A percentile compares a stretch with the other conserved stretches of the same genome.
phyloP scores from a whole-genome alignment of 2,797 vertebrate species.

The Harpagifer antarcticus region DNA sequence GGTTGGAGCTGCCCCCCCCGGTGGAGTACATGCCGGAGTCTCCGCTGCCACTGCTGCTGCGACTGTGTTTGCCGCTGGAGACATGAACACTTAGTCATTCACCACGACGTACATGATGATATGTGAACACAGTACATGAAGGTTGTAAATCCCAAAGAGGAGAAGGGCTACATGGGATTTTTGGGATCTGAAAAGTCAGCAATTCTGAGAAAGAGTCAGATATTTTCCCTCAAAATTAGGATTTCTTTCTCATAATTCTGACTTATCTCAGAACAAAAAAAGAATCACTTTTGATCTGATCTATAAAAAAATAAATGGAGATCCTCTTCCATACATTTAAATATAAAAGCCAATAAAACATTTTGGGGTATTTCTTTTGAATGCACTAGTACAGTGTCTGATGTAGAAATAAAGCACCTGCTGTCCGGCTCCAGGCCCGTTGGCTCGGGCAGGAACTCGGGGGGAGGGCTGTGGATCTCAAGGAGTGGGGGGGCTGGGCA shows the following conservation, averaged over 20 bases:
- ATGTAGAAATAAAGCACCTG: slow-evolving; percentile 38
- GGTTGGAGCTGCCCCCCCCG: slow-evolving; percentile 60
- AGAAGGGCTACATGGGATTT: too few relatives aligned
- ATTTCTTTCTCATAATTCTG: too few relatives aligned
- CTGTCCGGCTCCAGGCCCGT: slow-evolving; percentile 36
- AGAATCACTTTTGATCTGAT: too few relatives aligned
- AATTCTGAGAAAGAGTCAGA: too few relatives aligned
- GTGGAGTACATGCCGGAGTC: slow-evolving; percentile 82
- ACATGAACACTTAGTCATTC: neutral
- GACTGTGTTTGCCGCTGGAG: slow-evolving; percentile 54
- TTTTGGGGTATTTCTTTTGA: neutral
- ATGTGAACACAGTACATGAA: neutral
- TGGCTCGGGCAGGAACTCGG: neutral
- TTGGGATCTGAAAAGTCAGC: too few relatives aligned
- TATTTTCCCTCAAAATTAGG: too few relatives aligned
- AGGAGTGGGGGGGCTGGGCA: slow-evolving; percentile 6
- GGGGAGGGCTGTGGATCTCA: slow-evolving; percentile 42
- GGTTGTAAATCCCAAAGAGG: too few relatives aligned
- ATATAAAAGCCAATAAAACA: neutral
- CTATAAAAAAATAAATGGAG: too few relatives aligned
- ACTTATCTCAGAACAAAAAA: too few relatives aligned
- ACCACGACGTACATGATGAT: neutral
- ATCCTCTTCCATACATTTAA: neutral
- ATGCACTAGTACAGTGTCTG: neutral
- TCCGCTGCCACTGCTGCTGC: slow-evolving; percentile 74